Conservation (phyloP, 2,113 vertebrate species). For the Penelope pileata region DNA sequence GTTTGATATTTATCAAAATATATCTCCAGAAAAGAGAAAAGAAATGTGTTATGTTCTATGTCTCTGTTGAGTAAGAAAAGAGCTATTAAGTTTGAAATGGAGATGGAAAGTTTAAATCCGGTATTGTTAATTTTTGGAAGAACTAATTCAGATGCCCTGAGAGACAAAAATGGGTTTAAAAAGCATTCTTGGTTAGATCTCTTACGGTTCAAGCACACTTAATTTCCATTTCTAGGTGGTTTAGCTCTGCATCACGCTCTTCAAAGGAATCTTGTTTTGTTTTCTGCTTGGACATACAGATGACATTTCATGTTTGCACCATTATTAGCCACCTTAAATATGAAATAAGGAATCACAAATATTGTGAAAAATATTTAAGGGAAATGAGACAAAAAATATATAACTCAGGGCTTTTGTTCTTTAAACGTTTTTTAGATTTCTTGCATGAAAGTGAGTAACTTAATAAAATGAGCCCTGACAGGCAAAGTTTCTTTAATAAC, state of each 20-base stretch:
- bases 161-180: background rate
- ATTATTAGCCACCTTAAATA: background rate
- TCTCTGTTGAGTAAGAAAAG: background rate
- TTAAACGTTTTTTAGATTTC: background rate
- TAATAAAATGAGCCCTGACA: background rate
- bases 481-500: background rate
- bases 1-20: background rate
- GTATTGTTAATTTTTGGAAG: background rate
- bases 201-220: background rate
- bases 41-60: background rate
- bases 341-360: background rate
- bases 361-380: background rate
- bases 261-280: background rate
- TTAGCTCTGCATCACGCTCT: background rate
- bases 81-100: background rate
- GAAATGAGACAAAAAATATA: background rate
- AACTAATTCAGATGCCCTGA: background rate
- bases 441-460: background rate
- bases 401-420: background rate
- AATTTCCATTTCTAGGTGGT: constrained; percentile 24
- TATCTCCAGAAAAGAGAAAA: background rate
- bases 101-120: background rate
- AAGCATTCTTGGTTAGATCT: background rate
- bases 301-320: background rate
- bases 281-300: background rate